These are phyloP conservation scores for Parnassius glacialis DNA, from an alignment of 2,888 invertebrate species.

Conservation along the genomic window DNA sequence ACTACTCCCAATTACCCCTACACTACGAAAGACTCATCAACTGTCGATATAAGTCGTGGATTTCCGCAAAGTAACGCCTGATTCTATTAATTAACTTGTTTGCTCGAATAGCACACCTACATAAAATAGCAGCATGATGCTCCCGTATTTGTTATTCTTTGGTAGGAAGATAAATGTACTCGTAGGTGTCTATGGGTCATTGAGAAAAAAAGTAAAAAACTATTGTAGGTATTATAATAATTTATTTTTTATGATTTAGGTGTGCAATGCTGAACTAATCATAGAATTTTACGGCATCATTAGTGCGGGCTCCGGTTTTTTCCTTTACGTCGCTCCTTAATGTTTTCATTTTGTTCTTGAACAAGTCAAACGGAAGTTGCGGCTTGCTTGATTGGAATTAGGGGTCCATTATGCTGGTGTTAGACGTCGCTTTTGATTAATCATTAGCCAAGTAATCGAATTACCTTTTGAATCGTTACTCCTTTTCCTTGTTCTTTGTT, in stretches of 20 bases:
- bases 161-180: no score
- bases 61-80: no score
- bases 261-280: slow-evolving; percentile 21
- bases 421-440: slow-evolving; percentile 17
- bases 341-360: slow-evolving; percentile 23
- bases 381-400: slow-evolving; percentile 20
- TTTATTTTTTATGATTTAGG: slow-evolving; percentile 6
- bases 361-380: slow-evolving; percentile 20
- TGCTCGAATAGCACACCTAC: no score
- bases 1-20: no score
- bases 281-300: slow-evolving; percentile 24
- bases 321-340: slow-evolving; percentile 16
- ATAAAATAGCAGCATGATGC: no score
- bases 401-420: slow-evolving; percentile 12
- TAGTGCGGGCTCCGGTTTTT: slow-evolving; percentile 18
- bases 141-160: no score
- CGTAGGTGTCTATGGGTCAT: no score
- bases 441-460: slow-evolving; percentile 21
- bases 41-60: no score
- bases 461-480: slow-evolving; percentile 10
- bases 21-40: no score
- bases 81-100: no score
- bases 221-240: no score
- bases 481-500: neutral
- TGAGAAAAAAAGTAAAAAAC: no score